phyloP scores from a whole-genome alignment of 2,797 vertebrate genomes.

The Clarias fuscus region DNA sequence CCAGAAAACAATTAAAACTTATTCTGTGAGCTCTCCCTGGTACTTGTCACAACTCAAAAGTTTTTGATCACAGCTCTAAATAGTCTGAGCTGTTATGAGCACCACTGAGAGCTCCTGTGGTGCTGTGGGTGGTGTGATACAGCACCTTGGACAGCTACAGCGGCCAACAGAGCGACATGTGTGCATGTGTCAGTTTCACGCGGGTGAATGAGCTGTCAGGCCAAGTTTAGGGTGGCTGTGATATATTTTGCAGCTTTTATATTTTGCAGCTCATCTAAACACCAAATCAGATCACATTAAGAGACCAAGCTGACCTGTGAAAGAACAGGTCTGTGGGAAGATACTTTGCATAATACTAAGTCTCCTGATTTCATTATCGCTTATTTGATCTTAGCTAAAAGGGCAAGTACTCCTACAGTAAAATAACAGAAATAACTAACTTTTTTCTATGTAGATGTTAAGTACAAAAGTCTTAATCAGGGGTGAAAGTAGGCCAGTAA shows the following conservation, averaged over 20 bases:
- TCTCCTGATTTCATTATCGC: neutral
- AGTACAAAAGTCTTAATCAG: neutral
- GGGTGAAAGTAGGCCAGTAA: no score
- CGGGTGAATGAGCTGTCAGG: constrained; percentile 40
- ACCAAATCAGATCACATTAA: constrained; percentile 29
- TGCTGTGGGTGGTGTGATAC: constrained; percentile 52
- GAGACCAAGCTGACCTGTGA: constrained; percentile 29
- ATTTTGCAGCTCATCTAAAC: constrained; percentile 29
- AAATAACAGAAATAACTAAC: neutral
- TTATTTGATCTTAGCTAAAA: constrained; percentile 26
- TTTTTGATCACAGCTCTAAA: constrained; percentile 23
- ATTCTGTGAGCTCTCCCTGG: constrained; percentile 6
- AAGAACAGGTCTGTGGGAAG: constrained; percentile 38
- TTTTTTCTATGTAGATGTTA: neutral
- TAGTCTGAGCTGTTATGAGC: constrained; percentile 45
- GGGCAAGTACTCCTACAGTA: constrained; percentile 26
- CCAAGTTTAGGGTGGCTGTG: constrained; percentile 33
- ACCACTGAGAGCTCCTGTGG: constrained; percentile 63
- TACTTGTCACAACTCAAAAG: constrained; percentile 9
- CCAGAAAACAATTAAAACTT: constrained; percentile 15
- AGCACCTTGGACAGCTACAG: constrained; percentile 60
- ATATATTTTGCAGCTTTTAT: constrained; percentile 40
- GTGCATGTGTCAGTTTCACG: constrained; percentile 44
- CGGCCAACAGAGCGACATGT: constrained; percentile 43
- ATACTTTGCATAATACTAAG: constrained; percentile 20